Base-by-base conservation (phyloP, 2,888 invertebrate genomes). In the Thera britannica region DNA sequence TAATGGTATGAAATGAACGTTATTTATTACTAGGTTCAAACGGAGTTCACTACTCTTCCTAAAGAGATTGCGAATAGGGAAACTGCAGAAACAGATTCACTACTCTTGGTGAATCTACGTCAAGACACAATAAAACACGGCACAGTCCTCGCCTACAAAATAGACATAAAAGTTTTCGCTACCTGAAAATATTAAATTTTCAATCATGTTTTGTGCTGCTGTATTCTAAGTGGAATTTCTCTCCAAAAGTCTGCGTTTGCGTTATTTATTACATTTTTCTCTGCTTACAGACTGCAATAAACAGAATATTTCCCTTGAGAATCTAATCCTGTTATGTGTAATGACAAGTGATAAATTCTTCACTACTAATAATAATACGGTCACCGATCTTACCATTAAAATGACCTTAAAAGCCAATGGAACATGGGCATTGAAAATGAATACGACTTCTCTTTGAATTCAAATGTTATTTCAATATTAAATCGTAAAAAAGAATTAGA, bases 1-100 rank as follows among this genome's bases (percentile, higher is more conserved):
- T 87, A 88, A 87, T 85, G 79, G 83, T 81, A 78, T 57, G 23
- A 46, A 9, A 52, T 52, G 49, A 57, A 58, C 67, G 77, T 83
- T 79, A 85, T 87, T 84, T 84, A 83, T 73, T 80, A 80, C 67
- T 61, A 58, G 65, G 68, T 71, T 72, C 58, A 65, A 68, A 60
- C 57, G 41, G 70, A 71, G 64, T 65, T 71, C 70, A 62, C 70
- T 49, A 70, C 68, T 58, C 61, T 67, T 71, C 67, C 66, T 72
- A 73, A 69, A 70, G 67, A 63, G 70, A 69, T 65, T 68, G 65
- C 65, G 57, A 70, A 72, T 69, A 68, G 56, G 61, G 58, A 68
- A 65, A 61, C 65, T 61, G 56, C 55, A 66, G 64, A 57, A 57
- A 59, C 55, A 34, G 66, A 59, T 56, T 6, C 11, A 56, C 67